A percentile compares a stretch with the other conserved stretches of the same genome.
phyloP scores from a whole-genome alignment of 2,797 vertebrate species.

The Cynopterus sphinx region DNA sequence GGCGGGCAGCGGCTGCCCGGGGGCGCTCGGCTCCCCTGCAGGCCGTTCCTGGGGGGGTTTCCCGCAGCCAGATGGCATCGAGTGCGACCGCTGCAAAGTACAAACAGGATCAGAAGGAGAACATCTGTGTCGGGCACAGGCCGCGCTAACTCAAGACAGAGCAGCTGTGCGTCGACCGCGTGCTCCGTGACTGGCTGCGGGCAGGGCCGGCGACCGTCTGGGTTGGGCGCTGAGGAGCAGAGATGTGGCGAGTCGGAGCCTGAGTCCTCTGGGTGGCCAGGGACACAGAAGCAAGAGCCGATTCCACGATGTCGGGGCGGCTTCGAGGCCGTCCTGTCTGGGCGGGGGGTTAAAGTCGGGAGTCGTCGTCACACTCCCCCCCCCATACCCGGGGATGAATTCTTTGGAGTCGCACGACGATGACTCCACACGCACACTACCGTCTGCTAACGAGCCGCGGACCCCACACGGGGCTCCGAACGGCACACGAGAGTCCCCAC shows the following conservation, averaged over 20 bases:
- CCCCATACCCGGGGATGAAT: background rate
- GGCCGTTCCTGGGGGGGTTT: constrained; percentile 48
- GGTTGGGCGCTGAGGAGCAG: background rate
- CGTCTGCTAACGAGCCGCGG: constrained; percentile 50
- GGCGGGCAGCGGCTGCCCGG: constrained; percentile 57
- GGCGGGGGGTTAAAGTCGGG: background rate
- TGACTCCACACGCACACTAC: background rate
- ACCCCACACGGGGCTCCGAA: constrained; percentile 56
- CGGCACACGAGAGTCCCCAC: constrained; percentile 45
- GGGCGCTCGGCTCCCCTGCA: constrained; percentile 55
- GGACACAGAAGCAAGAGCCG: background rate
- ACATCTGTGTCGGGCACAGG: constrained; percentile 54
- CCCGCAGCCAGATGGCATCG: constrained; percentile 29
- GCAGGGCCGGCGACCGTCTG: background rate
- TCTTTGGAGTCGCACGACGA: constrained; percentile 54
- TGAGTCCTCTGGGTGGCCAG: background rate
- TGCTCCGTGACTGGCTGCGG: constrained; percentile 31
- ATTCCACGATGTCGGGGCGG: background rate
- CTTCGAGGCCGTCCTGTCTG: background rate
- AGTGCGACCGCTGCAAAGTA: constrained; percentile 24
- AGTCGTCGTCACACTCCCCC: background rate
- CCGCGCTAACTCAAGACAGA: constrained; percentile 21
- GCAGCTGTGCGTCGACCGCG: background rate
- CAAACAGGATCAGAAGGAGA: constrained; percentile 55
- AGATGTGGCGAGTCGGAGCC: background rate